A percentile compares a stretch with the other conserved stretches of the same genome.
Evolutionary conservation across 2,797 vertebrate species (phyloP).

Genomic region (Dipus sagitta): DNA sequence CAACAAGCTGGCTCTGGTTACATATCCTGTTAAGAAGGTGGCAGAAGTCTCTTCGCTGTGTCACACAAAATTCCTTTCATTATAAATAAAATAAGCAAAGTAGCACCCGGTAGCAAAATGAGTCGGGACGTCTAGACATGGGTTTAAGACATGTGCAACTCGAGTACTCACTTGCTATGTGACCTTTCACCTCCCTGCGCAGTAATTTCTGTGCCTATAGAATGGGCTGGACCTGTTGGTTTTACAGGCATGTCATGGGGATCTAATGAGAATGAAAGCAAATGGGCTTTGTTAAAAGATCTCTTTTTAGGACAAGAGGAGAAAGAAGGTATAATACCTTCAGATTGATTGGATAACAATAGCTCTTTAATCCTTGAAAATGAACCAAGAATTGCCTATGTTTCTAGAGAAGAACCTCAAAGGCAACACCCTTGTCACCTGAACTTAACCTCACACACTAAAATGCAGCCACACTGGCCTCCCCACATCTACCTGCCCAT

Average conservation of each 20-base stretch:
- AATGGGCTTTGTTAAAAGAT: slow-evolving; percentile 45
- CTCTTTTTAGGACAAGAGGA: slow-evolving; percentile 54
- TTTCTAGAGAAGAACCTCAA: slow-evolving; percentile 42
- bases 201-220: slow-evolving; percentile 55
- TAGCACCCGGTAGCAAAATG: slow-evolving; percentile 33
- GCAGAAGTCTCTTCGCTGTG: slow-evolving; percentile 7
- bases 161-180: slow-evolving; percentile 59
- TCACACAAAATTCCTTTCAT: slow-evolving; percentile 63
- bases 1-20: neutral
- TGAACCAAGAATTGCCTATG: slow-evolving; percentile 48
- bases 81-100: slow-evolving; percentile 65
- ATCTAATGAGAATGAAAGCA: slow-evolving; percentile 45
- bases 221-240: slow-evolving; percentile 33
- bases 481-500: slow-evolving; percentile 55
- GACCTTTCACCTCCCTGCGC: slow-evolving; percentile 61
- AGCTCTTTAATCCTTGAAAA: slow-evolving; percentile 55
- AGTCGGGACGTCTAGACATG: slow-evolving; percentile 72
- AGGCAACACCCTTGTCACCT: neutral
- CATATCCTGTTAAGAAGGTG: neutral
- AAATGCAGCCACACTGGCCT: neutral
- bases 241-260: slow-evolving; percentile 27
- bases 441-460: neutral
- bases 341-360: slow-evolving; percentile 41
- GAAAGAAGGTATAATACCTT: slow-evolving; percentile 27
- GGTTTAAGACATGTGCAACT: slow-evolving; percentile 68